Base-by-base conservation (phyloP, 2,113 vertebrate genomes). In the Smithornis capensis region DNA sequence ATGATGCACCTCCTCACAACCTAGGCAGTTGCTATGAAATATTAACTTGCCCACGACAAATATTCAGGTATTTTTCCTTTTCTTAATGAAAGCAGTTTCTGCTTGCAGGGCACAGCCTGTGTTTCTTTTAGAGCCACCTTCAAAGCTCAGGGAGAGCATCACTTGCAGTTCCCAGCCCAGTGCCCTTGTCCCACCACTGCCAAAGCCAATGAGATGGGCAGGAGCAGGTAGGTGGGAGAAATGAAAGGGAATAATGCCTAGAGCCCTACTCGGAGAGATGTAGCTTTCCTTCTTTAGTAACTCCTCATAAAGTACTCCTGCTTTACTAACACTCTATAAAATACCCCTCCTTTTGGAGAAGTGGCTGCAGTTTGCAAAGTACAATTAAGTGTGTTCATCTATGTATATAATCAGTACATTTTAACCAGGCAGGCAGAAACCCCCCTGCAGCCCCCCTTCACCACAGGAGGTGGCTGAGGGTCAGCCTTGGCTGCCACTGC, bases 241-340 rank as follows among this genome's bases (percentile, higher is more conserved):
- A 1, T 1, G 28, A 33, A 7, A 6, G 38, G 52, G 47, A 67
- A 13, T 2, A n/a, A 29, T 4, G 17, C 68, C 14, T 1, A 13
- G 40, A 52, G 77, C 27, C 53, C n/a, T 23, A 35, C 38, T 40
- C 0, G 0, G 57, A 4, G 35, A 68, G 10, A 21, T 0, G 0
- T 1, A 19, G 29, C 55, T 56, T 28, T 2, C 23, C 33, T 60
- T 17, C 60, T 38, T 16, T 6, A 6, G 6, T 11, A 23, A 25
- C 4, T 5, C 17, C 31, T 29, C 8, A 12, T 16, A n/a, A 82
- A 68, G 27, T 8, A 10, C 19, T 47, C 31, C 50, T 53, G 19
- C 62, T 50, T 28, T 10, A 22, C 7, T 22, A 49, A 25, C 8
- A 3, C 7, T 5, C 35, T 7, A 8, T 8, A 13, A 60, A 64